Conservation (phyloP, 2,888 invertebrate species). For the Macrostomum cliftonense region DNA sequence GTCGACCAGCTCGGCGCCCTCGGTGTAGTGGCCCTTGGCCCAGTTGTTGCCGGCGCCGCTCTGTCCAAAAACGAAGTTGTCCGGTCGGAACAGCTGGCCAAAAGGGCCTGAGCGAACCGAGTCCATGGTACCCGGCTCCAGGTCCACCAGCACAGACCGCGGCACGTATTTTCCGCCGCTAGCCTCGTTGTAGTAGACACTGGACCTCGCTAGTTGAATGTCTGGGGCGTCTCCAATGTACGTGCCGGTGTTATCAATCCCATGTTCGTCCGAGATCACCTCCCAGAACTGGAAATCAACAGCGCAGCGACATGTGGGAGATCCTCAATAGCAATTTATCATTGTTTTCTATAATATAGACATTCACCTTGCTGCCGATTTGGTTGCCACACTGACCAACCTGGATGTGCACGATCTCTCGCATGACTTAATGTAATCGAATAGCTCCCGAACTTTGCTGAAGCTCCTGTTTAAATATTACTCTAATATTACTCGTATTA, state of each 20-base stretch:
- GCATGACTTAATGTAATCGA: background rate
- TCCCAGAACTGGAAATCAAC: conserved; percentile 21
- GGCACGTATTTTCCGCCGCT: conserved; percentile 1
- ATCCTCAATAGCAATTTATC: no score
- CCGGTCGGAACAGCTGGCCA: background rate
- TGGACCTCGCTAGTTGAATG: background rate
- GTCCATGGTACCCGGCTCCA: background rate
- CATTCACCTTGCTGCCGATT: background rate
- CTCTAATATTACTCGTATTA: no score
- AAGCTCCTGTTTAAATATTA: no score
- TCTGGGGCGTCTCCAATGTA: conserved; percentile 18
- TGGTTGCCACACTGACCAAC: background rate
- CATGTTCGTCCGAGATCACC: conserved; percentile 32
- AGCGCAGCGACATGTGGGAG: no score
- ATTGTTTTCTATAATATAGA: no score
- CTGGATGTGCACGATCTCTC: background rate
- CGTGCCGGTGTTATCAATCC: conserved; percentile 22
- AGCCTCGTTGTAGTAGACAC: background rate
- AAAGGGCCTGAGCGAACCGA: background rate
- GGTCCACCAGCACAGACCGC: background rate
- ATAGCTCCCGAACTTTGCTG: background rate
- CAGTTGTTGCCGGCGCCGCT: background rate
- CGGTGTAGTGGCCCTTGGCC: conserved; percentile 1
- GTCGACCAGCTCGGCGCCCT: background rate
- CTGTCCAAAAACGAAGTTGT: background rate